Evolutionary conservation across 2,113 vertebrate species (phyloP), one percentile per base, ranked within the genome.

Genomic region (Pteruthius melanotis): DNA sequence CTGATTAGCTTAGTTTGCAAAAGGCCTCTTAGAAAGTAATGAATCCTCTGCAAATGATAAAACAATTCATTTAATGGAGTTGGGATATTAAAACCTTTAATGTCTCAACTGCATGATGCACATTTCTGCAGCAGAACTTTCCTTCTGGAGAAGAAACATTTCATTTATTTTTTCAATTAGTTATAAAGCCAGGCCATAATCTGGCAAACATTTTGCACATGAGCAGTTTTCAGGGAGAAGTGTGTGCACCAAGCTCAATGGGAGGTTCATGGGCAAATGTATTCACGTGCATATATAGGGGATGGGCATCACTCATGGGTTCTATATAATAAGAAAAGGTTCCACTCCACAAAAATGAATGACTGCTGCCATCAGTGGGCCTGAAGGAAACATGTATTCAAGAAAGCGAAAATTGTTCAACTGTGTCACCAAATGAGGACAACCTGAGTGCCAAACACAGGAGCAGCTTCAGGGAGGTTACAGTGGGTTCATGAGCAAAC

Each of bases 1-100:
- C 35, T 92, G 84, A 95, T 95, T 80, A 95, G 87, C 70, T 94
- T 74, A 63, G 78, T 90, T 92, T 86, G 71, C 59, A 92, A 96
- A 95, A 95, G 87, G 63, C 85, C 82, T 96, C 87, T 94, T 85
- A 90, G 78, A 91, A 96, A 91, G 89, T 87, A 96, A 88, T 93
- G 82, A 95, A 93, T 90, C 78, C 75, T 93, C 54, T 92, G 87
- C 42, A 93, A 93, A 88, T 53, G 75, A 88, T 83, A 85, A 80
- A 96, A 92, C 92, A 94, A 95, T 91, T 95, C 23, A 83, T 95
- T 95, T 91, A 95, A 83, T 78, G 39, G 78, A 83, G 31, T 83
- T 86, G 0, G 2, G 79, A 78, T 86, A 90, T 90, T 89, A 95
- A 96, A 95, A 90, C 42, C 90, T 90, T 91, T 88, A 90, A 88